Percentiles rank a stretch among this genome's conserved stretches.
phyloP scores from a whole-genome alignment of 2,888 invertebrate genomes.

The Acleris laterana region DNA sequence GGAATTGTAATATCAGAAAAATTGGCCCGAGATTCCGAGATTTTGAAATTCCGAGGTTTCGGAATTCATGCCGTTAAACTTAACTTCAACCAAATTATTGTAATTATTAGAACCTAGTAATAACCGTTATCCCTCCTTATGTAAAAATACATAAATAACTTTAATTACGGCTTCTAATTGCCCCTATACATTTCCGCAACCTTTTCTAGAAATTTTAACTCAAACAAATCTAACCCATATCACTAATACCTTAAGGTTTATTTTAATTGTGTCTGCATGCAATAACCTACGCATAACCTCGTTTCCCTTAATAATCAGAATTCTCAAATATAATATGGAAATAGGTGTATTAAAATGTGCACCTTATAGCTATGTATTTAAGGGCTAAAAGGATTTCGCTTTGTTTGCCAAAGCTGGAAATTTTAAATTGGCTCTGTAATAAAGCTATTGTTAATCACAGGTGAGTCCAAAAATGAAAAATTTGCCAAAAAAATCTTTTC shows the following conservation, averaged over 20 bases:
- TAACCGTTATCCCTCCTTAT: too few relatives aligned
- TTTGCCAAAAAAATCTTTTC: too few relatives aligned
- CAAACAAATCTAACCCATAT: conserved; percentile 7
- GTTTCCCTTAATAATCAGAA: conserved; percentile 25
- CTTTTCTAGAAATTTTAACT: not conserved
- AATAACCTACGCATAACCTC: conserved; percentile 28
- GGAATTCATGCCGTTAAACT: too few relatives aligned
- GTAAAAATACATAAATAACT: conserved; percentile 2
- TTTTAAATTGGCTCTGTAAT: conserved; percentile 4
- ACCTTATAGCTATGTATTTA: not conserved
- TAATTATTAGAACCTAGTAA: too few relatives aligned
- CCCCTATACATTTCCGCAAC: conserved; percentile 17
- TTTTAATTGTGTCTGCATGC: conserved; percentile 2
- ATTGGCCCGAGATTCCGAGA: too few relatives aligned
- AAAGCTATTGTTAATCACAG: not conserved
- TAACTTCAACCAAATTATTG: too few relatives aligned
- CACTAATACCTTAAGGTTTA: not conserved
- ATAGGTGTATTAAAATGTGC: not conserved
- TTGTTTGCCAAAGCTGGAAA: conserved; percentile 4
- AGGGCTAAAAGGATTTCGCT: not conserved
- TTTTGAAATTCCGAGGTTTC: too few relatives aligned
- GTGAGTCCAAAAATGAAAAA: too few relatives aligned
- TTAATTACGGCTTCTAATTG: conserved; percentile 20
- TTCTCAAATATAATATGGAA: conserved; percentile 8
- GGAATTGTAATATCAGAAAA: too few relatives aligned